Conservation (phyloP, 1,140 invertebrate species). For the Acromyrmex echinatior region DNA sequence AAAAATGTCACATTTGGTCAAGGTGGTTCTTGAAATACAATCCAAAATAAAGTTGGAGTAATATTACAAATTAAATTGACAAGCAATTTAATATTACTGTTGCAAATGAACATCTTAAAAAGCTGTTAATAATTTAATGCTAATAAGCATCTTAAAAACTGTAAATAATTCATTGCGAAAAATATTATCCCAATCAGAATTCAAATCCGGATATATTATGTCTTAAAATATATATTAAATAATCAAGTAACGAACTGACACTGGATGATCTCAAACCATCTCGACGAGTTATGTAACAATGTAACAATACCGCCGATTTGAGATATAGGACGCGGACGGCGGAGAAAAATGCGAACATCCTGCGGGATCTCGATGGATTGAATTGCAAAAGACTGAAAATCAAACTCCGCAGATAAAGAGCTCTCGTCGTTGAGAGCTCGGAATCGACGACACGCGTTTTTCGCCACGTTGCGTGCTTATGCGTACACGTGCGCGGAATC, state of each 20-base stretch:
- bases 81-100: no score
- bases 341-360: constrained; percentile 54
- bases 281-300: background rate
- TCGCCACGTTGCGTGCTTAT: background rate
- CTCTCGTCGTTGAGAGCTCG: background rate
- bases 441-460: constrained; percentile 27
- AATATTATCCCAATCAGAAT: no score
- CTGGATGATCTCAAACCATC: constrained; percentile 14
- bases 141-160: no score
- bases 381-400: constrained; percentile 77
- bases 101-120: no score
- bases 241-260: background rate
- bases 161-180: no score
- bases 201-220: no score
- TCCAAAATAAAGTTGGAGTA: no score
- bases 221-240: no score
- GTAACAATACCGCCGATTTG: constrained; percentile 1
- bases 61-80: no score
- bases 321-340: background rate
- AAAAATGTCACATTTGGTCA: no score
- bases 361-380: constrained; percentile 68
- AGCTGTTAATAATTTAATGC: no score
- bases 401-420: constrained; percentile 68
- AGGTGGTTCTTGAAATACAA: no score
- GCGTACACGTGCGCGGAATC: constrained; percentile 46